A percentile compares a stretch with the other conserved stretches of the same genome.
Conservation (phyloP, 1,140 invertebrate genomes). For the Euborellia annulipes region DNA sequence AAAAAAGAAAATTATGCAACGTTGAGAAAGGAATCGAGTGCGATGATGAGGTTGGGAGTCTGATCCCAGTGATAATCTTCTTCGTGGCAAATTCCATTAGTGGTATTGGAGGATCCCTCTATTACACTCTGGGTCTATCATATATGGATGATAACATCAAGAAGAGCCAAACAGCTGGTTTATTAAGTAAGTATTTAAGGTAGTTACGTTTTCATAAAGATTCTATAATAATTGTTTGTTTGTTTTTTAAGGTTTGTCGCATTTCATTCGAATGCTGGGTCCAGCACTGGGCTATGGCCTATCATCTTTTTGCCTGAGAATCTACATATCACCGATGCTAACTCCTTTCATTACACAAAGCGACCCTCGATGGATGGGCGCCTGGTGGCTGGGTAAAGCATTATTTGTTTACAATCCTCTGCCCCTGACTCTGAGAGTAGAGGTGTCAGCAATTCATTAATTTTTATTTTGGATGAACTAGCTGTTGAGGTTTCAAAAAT, state of each 20-base stretch:
- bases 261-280: conserved; percentile 50
- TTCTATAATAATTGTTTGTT: too few relatives aligned
- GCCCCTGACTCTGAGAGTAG: too few relatives aligned
- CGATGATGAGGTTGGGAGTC: conserved; percentile 37
- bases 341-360: conserved; percentile 46
- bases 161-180: conserved; percentile 47
- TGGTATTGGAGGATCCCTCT: conserved; percentile 45
- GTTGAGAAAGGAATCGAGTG: too few relatives aligned
- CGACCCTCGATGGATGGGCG: conserved; percentile 58
- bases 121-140: conserved; percentile 48
- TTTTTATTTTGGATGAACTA: too few relatives aligned
- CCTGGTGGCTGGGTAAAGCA: conserved; percentile 50
- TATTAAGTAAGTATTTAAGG: conserved; percentile 45
- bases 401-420: too few relatives aligned
- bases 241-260: conserved; percentile 38
- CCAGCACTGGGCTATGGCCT: conserved; percentile 52
- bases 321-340: conserved; percentile 49
- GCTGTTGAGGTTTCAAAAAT: too few relatives aligned
- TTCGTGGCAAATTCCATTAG: conserved; percentile 49
- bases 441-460: too few relatives aligned
- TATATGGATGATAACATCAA: conserved; percentile 57
- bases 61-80: conserved; percentile 38
- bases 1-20: too few relatives aligned
- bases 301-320: conserved; percentile 46
- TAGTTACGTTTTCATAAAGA: too few relatives aligned